Evolutionary conservation across 1,140 invertebrate genomes (phyloP).

Genomic region (Trichonephila clavipes): DNA sequence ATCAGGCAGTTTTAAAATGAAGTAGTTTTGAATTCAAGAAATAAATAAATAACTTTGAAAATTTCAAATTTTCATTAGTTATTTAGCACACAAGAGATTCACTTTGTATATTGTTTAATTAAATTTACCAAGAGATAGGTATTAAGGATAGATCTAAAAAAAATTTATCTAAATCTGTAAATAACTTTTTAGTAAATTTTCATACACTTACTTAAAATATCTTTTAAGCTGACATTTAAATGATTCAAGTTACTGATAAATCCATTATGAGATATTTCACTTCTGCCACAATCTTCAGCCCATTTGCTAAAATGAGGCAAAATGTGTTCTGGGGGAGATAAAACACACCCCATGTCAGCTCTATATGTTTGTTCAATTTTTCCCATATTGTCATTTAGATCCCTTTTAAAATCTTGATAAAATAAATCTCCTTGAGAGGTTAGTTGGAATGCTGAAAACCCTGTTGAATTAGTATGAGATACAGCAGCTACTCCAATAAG

Average conservation of each 20-base stretch:
- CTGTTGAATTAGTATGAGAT: background rate
- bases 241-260: background rate
- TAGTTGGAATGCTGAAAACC: slow-evolving; percentile 31
- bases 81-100: too few species aligned
- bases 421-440: slow-evolving; percentile 66
- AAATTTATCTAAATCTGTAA: too few species aligned
- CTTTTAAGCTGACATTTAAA: slow-evolving; percentile 20
- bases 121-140: too few species aligned
- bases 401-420: slow-evolving; percentile 54
- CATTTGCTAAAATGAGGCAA: background rate
- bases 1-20: too few species aligned
- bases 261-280: background rate
- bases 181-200: too few species aligned
- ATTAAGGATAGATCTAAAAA: too few species aligned
- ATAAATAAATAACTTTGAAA: too few species aligned
- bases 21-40: too few species aligned
- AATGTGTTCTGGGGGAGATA: slow-evolving; percentile 37
- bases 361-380: slow-evolving; percentile 25
- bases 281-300: background rate
- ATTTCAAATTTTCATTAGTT: too few species aligned
- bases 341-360: slow-evolving; percentile 43
- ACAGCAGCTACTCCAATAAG: slow-evolving; percentile 47
- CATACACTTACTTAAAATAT: slow-evolving; percentile 44
- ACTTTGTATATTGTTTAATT: too few species aligned
- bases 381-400: background rate